Evolutionary conservation across 2,113 vertebrate species (phyloP), one percentile per base, ranked within the genome.

Genomic region (Rhinolophus ferrumequinum): DNA sequence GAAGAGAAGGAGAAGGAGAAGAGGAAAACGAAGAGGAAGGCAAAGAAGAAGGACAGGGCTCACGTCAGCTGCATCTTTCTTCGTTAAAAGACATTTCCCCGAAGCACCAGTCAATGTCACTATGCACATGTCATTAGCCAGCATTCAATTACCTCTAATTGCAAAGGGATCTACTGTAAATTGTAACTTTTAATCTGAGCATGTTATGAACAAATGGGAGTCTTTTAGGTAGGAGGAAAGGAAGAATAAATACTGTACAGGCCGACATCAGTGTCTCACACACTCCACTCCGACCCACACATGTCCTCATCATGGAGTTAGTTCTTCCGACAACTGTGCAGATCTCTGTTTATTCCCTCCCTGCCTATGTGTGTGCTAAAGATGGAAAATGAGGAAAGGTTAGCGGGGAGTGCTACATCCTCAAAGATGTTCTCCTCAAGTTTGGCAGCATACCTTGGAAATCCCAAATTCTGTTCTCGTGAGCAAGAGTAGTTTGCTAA

Each of bases 371-470:
- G 11, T 21, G 3, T 26, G 9, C 10, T 41, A 14, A 35, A 30
- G 69, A 41, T 16, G 13, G 35, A 82, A 90, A 58, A 30, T 5
- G n/a, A 33, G 8, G 41, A 50, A 33, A 12, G 28, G 21, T 83
- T 76, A 33, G 15, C 69, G 72, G 35, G n/a, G 92, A 77, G 58
- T 28, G 62, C 26, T 38, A 8, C 22, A 56, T 22, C 70, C 35
- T 93, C 41, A 92, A 28, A 56, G 50, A 67, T 64, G 50, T 75
- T 80, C 54, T 76, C 79, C 70, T 87, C 19, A 30, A 64, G 22
- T 67, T 90, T 80, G 79, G 47, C 44, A 28, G 6, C 24, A 75
- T 44, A 24, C 58, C 38, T n/a, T 26, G n/a, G 44, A 47, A 72
- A 50, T 41, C n/a, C 22, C 54, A 66, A 33, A 58, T 35, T 95